Evolutionary conservation across 2,888 invertebrate species (phyloP).

Genomic region (Callyntrura sp.): DNA sequence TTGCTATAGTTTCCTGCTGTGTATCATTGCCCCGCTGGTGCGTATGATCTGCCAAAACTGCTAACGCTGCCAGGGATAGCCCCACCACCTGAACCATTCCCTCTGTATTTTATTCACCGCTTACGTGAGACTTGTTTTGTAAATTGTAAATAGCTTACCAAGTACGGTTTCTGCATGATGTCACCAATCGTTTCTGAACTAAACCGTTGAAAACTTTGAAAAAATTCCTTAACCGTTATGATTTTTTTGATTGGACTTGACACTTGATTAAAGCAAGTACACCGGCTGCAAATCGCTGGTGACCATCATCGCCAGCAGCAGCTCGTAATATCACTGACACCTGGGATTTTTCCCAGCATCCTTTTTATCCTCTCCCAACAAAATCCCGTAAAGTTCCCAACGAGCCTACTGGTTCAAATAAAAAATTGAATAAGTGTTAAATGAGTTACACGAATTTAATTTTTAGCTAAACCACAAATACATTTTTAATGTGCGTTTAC

Average conservation of each 20-base stretch:
- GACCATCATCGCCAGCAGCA: background rate
- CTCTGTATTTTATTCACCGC: background rate
- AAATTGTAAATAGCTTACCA: slow-evolving; percentile 10
- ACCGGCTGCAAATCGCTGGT: no score
- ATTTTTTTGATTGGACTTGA: no score
- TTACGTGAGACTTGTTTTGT: background rate
- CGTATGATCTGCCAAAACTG: slow-evolving; percentile 17
- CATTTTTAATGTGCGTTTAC: no score
- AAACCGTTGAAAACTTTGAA: background rate
- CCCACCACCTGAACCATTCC: slow-evolving; percentile 35
- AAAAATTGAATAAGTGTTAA: background rate
- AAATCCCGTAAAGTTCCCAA: background rate
- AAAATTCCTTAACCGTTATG: background rate
- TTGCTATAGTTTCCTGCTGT: no score
- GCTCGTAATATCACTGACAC: background rate
- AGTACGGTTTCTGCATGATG: background rate
- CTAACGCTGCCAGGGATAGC: slow-evolving; percentile 26
- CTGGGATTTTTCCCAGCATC: background rate
- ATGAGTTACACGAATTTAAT: slow-evolving; percentile 8
- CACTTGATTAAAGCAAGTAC: background rate
- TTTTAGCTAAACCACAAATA: no score
- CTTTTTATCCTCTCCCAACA: background rate
- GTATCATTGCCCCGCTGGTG: background rate
- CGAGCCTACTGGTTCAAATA: background rate
- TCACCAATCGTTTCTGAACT: background rate